Percentiles rank a stretch among this genome's conserved stretches.
Conservation (phyloP, 2,888 invertebrate genomes). For the Rhynchonema sp. region DNA sequence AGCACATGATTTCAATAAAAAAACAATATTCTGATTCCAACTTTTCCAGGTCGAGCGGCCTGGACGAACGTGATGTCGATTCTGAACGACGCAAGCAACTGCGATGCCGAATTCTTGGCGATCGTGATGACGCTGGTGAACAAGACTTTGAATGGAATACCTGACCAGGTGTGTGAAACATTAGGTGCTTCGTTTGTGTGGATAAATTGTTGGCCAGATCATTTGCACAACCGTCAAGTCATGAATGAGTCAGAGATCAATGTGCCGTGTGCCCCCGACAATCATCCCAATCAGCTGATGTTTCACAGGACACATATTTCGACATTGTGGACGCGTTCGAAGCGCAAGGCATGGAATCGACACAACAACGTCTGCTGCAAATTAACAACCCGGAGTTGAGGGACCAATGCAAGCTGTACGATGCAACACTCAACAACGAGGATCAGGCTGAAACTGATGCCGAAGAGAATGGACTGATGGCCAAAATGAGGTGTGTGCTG, state of each 20-base stretch:
- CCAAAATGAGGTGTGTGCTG: conserved; percentile 8
- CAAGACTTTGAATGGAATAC: conserved; percentile 27
- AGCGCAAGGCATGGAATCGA: conserved; percentile 44
- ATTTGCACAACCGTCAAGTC: no score
- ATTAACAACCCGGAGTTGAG: conserved; percentile 15
- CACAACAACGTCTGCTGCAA: conserved; percentile 7
- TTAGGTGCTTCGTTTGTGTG: no score
- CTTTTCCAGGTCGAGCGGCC: conserved; percentile 38
- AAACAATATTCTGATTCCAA: not conserved
- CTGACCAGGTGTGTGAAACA: conserved; percentile 18
- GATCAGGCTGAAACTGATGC: conserved; percentile 12
- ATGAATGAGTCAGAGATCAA: no score
- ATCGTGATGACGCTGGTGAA: conserved; percentile 91
- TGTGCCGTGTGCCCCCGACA: no score
- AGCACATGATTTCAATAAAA: not conserved
- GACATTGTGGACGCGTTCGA: conserved; percentile 88
- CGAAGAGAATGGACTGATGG: not conserved
- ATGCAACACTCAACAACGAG: conserved; percentile 22
- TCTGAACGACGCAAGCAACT: conserved; percentile 65
- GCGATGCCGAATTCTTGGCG: conserved; percentile 84
- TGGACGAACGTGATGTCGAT: conserved; percentile 65
- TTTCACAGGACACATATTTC: conserved; percentile 73
- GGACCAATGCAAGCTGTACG: conserved; percentile 24
- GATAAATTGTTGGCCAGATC: no score
- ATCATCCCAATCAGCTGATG: no score